A percentile compares a stretch with the other conserved stretches of the same genome.
Evolutionary conservation across 2,888 invertebrate species (phyloP).

Genomic region (Pyrochroa serraticornis): DNA sequence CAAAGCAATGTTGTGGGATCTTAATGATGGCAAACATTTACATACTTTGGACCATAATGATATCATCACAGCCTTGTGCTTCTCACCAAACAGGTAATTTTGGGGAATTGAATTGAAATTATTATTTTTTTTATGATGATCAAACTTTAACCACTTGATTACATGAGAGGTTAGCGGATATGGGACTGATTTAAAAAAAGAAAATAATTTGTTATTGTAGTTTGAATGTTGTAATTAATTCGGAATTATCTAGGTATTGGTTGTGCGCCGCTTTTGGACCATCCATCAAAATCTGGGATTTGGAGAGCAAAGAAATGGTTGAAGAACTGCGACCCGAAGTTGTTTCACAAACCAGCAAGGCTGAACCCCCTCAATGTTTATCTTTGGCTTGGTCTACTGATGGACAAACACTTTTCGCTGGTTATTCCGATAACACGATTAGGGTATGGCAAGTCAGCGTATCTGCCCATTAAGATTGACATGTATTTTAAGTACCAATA

Average conservation of each 20-base stretch:
- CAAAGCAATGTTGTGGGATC: slow-evolving; percentile 99
- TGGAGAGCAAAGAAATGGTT: slow-evolving; percentile 99
- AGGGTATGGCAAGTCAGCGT: slow-evolving; percentile 98
- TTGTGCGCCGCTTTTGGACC: slow-evolving; percentile 98
- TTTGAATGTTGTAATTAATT: not conserved
- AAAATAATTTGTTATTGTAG: not conserved
- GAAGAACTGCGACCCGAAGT: slow-evolving; percentile 98
- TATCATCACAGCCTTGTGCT: slow-evolving; percentile 96
- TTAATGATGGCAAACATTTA: slow-evolving; percentile 98
- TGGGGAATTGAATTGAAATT: slow-evolving; percentile 13
- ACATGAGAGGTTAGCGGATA: slow-evolving; percentile 58
- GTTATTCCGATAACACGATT: slow-evolving; percentile 97
- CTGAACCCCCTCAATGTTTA: slow-evolving; percentile 93
- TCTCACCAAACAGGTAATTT: slow-evolving; percentile 90
- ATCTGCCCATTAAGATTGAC: slow-evolving; percentile 64
- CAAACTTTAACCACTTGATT: slow-evolving; percentile 52
- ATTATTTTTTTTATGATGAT: slow-evolving; percentile 39
- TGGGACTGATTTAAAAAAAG: slow-evolving; percentile 53
- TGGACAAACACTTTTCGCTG: slow-evolving; percentile 98
- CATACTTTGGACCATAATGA: slow-evolving; percentile 99
- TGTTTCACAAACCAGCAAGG: slow-evolving; percentile 77
- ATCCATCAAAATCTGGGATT: slow-evolving; percentile 99
- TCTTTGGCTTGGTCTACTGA: slow-evolving; percentile 99
- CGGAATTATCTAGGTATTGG: slow-evolving; percentile 74
- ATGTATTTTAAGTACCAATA: slow-evolving; percentile 19